phyloP scores from a whole-genome alignment of 2,113 vertebrate genomes.

The Thomomys bottae region DNA sequence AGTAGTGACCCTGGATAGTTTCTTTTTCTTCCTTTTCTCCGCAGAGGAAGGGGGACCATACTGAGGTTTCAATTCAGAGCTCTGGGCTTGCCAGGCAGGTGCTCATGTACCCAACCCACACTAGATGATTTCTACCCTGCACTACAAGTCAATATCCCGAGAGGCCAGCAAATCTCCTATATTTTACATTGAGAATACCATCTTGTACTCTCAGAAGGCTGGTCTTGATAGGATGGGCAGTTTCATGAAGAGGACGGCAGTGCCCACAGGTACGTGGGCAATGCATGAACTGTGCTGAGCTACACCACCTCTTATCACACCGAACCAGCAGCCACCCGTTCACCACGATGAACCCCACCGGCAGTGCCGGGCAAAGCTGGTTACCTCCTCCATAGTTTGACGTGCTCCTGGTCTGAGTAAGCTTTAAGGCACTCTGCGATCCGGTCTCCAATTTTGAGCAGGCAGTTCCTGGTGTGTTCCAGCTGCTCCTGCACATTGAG shows the following conservation, averaged over 20 bases:
- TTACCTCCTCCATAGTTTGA: slow-evolving; percentile 96
- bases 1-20: neutral
- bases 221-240: neutral
- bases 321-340: neutral
- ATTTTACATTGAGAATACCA: neutral
- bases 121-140: too few species aligned
- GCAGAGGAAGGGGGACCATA: too few species aligned
- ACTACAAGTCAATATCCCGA: neutral
- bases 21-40: neutral
- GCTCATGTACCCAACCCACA: too few species aligned
- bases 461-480: slow-evolving; percentile 96
- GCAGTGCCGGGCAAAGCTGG: neutral
- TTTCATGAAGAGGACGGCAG: neutral
- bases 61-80: too few species aligned
- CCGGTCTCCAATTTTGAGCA: slow-evolving; percentile 97
- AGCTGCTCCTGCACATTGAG: slow-evolving; percentile 96
- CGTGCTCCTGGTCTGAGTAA: slow-evolving; percentile 94
- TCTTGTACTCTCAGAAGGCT: neutral
- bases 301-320: neutral
- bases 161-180: neutral
- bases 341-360: neutral
- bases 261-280: neutral
- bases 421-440: slow-evolving; percentile 98
- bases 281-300: neutral
- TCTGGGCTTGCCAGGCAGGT: too few species aligned